These are phyloP conservation scores for Halocynthia roretzi DNA, from an alignment of 23 tunicate genomes.

Conservation along the genomic window DNA sequence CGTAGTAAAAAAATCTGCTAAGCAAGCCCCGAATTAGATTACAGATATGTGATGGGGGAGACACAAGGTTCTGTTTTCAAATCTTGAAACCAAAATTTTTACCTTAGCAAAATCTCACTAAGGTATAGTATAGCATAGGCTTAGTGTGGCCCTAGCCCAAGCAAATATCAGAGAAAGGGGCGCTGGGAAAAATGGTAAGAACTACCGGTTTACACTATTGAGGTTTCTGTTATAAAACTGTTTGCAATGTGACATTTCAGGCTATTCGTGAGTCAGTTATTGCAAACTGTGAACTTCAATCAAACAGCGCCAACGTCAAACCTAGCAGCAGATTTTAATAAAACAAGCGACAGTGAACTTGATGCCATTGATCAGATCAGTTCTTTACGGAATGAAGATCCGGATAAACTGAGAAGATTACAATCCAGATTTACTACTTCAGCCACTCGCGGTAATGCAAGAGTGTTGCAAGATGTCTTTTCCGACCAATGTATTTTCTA, in stretches of 20 bases:
- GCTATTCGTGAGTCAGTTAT: conserved; percentile 14
- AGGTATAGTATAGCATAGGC: too few relatives aligned
- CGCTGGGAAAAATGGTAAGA: too few relatives aligned
- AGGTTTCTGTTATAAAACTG: background rate
- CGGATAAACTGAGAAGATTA: conserved; percentile 40
- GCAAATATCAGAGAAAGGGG: too few relatives aligned
- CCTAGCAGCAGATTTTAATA: too few relatives aligned
- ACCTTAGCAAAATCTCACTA: too few relatives aligned
- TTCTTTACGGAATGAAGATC: conserved; percentile 34
- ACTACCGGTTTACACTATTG: background rate
- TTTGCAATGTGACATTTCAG: background rate
- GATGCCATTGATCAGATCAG: background rate
- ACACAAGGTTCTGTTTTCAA: too few relatives aligned
- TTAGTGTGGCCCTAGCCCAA: too few relatives aligned
- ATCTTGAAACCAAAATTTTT: too few relatives aligned
- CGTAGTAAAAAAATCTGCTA: too few relatives aligned
- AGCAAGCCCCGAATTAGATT: too few relatives aligned
- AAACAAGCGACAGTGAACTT: background rate
- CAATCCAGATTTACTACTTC: conserved; percentile 43
- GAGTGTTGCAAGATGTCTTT: conserved; percentile 19
- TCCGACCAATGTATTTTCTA: conserved; percentile 2
- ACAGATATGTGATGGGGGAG: too few relatives aligned
- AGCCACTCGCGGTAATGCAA: conserved; percentile 17
- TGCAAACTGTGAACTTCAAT: background rate
- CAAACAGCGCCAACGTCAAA: too few relatives aligned